These are phyloP conservation scores for Heteronetta atricapilla DNA, from an alignment of 2,113 vertebrate species.

Conservation along the genomic window DNA sequence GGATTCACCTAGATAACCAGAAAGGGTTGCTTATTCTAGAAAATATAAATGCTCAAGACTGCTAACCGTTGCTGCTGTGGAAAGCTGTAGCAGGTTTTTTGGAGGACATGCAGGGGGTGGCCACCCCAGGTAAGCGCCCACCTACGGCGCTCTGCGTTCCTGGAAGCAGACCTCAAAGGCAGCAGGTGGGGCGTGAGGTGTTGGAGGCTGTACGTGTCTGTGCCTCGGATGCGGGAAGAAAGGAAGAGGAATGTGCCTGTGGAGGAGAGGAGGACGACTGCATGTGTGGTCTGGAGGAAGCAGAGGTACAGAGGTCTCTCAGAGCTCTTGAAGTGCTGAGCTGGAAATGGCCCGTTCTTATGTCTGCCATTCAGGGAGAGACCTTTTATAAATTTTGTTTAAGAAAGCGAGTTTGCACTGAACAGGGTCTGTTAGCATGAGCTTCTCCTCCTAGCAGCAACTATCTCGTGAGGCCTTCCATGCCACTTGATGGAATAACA, in stretches of 20 bases:
- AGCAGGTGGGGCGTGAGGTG: background rate
- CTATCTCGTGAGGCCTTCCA: background rate
- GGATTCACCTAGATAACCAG: background rate
- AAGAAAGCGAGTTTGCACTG: background rate
- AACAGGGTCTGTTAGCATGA: background rate
- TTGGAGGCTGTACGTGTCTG: rapidly evolving
- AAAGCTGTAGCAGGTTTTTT: background rate
- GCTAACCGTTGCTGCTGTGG: background rate
- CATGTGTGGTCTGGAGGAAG: background rate
- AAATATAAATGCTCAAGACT: background rate
- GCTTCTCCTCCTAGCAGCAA: background rate
- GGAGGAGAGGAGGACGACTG: background rate
- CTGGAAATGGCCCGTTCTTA: background rate
- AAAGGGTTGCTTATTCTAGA: background rate
- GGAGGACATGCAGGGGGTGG: background rate
- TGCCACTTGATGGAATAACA: background rate
- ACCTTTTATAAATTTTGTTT: background rate
- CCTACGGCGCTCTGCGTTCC: background rate
- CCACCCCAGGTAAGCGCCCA: too few species aligned
- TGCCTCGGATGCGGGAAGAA: background rate
- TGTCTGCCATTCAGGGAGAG: background rate
- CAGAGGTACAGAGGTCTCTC: background rate
- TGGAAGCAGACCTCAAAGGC: background rate
- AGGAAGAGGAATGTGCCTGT: too few species aligned
- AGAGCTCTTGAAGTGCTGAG: background rate